phyloP scores from a whole-genome alignment of 1,140 invertebrate species.

The Drosophila tsacasi region DNA sequence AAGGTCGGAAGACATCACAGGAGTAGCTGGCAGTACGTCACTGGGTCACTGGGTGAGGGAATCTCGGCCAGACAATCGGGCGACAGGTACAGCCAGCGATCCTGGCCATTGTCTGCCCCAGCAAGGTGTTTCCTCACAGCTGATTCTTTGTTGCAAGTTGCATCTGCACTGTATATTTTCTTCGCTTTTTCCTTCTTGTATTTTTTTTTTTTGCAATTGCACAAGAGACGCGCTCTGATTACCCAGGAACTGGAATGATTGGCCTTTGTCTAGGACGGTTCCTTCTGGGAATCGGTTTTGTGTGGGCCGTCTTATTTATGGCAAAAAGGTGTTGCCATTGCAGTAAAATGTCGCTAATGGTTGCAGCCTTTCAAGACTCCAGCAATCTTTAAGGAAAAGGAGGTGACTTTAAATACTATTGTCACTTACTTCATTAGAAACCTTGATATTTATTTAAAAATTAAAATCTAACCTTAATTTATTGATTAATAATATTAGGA shows the following conservation, averaged over 20 bases:
- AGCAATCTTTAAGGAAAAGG: background rate
- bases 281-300: constrained; percentile 30
- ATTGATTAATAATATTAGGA: background rate
- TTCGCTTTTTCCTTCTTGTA: constrained; percentile 49
- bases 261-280: constrained; percentile 14
- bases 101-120: constrained; percentile 22
- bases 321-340: constrained; percentile 63
- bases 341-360: constrained; percentile 53
- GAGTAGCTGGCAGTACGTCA: constrained; percentile 51
- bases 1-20: constrained; percentile 65
- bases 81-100: constrained; percentile 63
- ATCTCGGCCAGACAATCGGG: constrained; percentile 63
- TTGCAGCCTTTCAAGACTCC: constrained; percentile 1
- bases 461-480: background rate
- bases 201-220: constrained; percentile 66
- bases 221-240: constrained; percentile 74
- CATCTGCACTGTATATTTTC: constrained; percentile 48
- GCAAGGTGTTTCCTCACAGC: constrained; percentile 46
- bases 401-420: background rate
- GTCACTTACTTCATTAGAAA: background rate
- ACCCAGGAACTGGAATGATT: constrained; percentile 44
- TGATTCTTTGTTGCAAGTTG: constrained; percentile 24
- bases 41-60: constrained; percentile 72
- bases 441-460: background rate
- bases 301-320: constrained; percentile 58